These are phyloP conservation scores for Stenurella melanura DNA, from an alignment of 2,888 invertebrate species.

Conservation along the genomic window DNA sequence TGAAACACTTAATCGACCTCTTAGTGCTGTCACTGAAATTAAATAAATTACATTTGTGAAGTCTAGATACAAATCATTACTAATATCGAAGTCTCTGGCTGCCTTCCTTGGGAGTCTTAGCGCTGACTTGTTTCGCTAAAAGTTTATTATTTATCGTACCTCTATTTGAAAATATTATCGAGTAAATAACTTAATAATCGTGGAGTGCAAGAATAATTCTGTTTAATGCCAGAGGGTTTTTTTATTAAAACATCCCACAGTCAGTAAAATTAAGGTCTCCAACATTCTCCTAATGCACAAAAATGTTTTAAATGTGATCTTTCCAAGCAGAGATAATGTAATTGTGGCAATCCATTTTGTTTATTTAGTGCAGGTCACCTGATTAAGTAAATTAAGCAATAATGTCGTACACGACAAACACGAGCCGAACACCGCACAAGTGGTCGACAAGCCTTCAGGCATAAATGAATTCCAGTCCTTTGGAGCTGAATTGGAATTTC, in stretches of 20 bases:
- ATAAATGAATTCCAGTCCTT: conserved; percentile 49
- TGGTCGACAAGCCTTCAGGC: conserved; percentile 49
- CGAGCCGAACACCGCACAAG: conserved; percentile 50
- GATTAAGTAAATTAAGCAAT: conserved; percentile 56
- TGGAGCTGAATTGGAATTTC: conserved; percentile 51
- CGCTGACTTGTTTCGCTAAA: no score
- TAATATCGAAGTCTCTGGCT: no score
- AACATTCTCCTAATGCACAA: background rate
- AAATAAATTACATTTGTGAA: no score
- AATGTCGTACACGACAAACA: conserved; percentile 54
- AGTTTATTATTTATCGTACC: no score
- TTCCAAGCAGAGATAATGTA: background rate
- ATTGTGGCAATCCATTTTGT: conserved; percentile 43
- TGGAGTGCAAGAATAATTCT: no score
- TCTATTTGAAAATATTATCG: no score
- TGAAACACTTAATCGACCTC: no score
- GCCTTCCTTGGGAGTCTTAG: no score
- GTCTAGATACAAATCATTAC: no score
- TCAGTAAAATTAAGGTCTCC: background rate
- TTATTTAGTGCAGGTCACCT: conserved; percentile 48
- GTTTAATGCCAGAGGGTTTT: no score
- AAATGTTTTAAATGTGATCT: background rate
- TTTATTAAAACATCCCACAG: background rate
- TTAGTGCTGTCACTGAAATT: no score
- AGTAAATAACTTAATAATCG: no score